Evolutionary conservation across 2,888 invertebrate species (phyloP).

Genomic region (Sesia bembeciformis): DNA sequence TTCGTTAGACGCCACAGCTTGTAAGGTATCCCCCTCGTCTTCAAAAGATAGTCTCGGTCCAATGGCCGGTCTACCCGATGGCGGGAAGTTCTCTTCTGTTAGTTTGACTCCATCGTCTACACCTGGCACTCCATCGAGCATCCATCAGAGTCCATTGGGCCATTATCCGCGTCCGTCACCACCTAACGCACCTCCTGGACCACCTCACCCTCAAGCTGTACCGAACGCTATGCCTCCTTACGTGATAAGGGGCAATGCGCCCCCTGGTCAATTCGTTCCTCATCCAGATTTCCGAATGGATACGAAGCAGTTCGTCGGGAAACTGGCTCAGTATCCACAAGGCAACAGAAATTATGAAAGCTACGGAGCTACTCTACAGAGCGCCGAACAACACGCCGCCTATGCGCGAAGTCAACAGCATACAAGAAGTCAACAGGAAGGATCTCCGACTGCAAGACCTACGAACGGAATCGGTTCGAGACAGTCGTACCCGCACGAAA

Average conservation of each 20-base stretch:
- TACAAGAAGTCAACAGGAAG: conserved; percentile 38
- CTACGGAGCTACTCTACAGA: conserved; percentile 43
- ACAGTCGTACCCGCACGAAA: conserved; percentile 62
- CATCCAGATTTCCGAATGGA: conserved; percentile 72
- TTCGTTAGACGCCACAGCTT: conserved; percentile 55
- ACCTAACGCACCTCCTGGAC: conserved; percentile 77
- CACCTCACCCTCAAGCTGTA: conserved; percentile 74
- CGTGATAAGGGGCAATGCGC: conserved; percentile 68
- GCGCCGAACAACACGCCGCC: conserved; percentile 56
- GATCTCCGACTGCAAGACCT: conserved; percentile 44
- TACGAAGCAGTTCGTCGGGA: conserved; percentile 63
- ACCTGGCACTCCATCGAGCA: conserved; percentile 76
- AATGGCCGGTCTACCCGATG: conserved; percentile 62
- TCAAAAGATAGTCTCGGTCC: conserved; percentile 68
- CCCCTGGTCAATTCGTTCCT: conserved; percentile 61
- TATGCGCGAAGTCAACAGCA: conserved; percentile 60
- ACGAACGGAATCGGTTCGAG: conserved; percentile 53
- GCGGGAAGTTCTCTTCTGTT: conserved; percentile 76
- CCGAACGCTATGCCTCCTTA: conserved; percentile 76
- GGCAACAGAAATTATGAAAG: conserved; percentile 53
- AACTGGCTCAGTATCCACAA: conserved; percentile 60
- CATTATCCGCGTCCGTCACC: conserved; percentile 82
- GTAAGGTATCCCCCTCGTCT: conserved; percentile 70
- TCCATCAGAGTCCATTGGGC: conserved; percentile 78
- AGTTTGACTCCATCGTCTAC: conserved; percentile 78